These are phyloP conservation scores for Phalloptychus januarius DNA, from an alignment of 2,797 vertebrate species.

Conservation along the genomic window DNA sequence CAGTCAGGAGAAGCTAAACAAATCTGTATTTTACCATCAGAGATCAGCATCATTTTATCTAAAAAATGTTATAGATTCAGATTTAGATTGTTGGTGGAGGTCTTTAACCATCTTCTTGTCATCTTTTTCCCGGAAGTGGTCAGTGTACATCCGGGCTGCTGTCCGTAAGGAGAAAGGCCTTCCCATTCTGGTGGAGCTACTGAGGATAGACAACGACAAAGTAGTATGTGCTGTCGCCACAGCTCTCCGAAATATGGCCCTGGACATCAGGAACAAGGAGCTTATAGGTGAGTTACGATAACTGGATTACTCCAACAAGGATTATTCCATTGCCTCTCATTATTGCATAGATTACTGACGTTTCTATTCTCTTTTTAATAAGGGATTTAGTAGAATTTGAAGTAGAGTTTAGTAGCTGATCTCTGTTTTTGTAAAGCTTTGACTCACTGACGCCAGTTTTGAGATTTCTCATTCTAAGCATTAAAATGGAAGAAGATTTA, in stretches of 20 bases:
- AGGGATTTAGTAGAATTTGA: neutral
- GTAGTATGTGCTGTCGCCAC: conserved; percentile 98
- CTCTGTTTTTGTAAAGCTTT: neutral
- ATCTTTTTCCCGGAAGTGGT: conserved; percentile 82
- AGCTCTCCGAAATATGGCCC: conserved; percentile 96
- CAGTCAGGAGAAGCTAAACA: neutral
- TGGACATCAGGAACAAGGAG: conserved; percentile 98
- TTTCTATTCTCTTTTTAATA: conserved; percentile 23
- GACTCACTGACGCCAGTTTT: neutral
- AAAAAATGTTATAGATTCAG: neutral
- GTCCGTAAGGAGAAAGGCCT: conserved; percentile 87
- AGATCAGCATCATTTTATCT: neutral
- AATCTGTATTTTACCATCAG: neutral
- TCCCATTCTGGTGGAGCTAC: conserved; percentile 95
- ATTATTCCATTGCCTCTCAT: neutral
- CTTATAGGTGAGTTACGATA: conserved; percentile 88
- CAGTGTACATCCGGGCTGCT: conserved; percentile 94
- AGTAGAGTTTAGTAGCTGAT: neutral
- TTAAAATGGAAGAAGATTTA: neutral
- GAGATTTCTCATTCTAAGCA: neutral
- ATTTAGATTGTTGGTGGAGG: neutral
- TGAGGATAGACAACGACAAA: conserved; percentile 98
- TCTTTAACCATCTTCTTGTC: neutral
- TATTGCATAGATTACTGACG: neutral
- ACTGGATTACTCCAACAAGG: neutral